phyloP scores from a whole-genome alignment of 2,113 vertebrate species.

The Leptobrachium leishanense region DNA sequence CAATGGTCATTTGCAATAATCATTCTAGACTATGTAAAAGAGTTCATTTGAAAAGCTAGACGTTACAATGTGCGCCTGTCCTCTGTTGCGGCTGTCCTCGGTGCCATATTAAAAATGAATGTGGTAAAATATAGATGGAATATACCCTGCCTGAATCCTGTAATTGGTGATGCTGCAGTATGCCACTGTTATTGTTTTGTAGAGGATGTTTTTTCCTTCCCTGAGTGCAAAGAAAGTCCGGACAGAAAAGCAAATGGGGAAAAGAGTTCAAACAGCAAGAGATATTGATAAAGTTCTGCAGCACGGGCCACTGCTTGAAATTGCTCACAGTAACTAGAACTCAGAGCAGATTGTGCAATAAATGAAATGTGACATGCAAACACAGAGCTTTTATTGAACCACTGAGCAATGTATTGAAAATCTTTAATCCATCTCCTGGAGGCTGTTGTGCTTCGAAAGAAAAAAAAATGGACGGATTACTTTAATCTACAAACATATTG shows the following conservation, averaged over 20 bases:
- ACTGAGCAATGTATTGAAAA: constrained; percentile 45
- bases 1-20: not conserved
- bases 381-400: constrained; percentile 39
- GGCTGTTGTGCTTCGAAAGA: constrained; percentile 17
- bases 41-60: not conserved
- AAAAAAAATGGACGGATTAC: constrained; percentile 31
- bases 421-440: constrained; percentile 42
- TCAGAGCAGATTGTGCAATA: constrained; percentile 44
- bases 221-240: constrained; percentile 17
- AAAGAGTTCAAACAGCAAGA: constrained; percentile 25
- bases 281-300: constrained; percentile 45
- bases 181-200: constrained; percentile 12
- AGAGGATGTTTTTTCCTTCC: not conserved
- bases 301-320: constrained; percentile 29
- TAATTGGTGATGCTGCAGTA: constrained; percentile 16
- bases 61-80: not conserved
- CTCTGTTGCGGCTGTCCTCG: not conserved
- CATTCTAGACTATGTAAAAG: not conserved
- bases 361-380: constrained; percentile 48
- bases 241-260: constrained; percentile 24
- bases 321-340: constrained; percentile 41
- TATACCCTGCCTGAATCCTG: not conserved
- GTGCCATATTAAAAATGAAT: not conserved
- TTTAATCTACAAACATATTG: constrained; percentile 42
- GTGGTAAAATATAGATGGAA: not conserved